phyloP scores from a whole-genome alignment of 2,113 vertebrate species.

The Struthidea cinerea region DNA sequence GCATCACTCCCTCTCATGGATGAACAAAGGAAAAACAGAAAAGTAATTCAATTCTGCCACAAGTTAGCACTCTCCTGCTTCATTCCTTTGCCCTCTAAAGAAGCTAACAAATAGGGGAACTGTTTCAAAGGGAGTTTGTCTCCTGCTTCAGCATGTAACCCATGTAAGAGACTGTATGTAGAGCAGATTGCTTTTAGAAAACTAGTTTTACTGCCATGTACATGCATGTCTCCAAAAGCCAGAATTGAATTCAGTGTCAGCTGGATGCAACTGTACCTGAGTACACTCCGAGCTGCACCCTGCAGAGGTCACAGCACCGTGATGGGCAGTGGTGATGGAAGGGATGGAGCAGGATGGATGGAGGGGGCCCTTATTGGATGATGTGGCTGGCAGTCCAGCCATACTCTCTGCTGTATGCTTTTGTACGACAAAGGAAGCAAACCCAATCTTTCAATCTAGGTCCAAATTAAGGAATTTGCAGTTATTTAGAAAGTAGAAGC shows the following conservation, averaged over 20 bases:
- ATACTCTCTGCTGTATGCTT: rapidly evolving
- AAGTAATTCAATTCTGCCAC: background rate
- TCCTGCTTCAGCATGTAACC: background rate
- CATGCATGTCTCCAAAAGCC: background rate
- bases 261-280: background rate
- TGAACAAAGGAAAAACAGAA: background rate
- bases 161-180: background rate
- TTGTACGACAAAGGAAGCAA: background rate
- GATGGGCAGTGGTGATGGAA: background rate
- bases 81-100: background rate
- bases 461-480: background rate
- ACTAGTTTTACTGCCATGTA: background rate
- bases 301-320: background rate
- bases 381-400: background rate
- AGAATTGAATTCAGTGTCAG: background rate
- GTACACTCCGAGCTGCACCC: background rate
- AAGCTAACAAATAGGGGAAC: background rate
- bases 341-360: rapidly evolving
- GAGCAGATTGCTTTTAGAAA: background rate
- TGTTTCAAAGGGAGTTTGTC: background rate
- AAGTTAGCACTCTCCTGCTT: background rate
- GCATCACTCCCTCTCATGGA: background rate
- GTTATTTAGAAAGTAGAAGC: background rate
- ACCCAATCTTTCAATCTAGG: background rate
- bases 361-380: rapidly evolving